A percentile compares a stretch with the other conserved stretches of the same genome.
phyloP scores from a whole-genome alignment of 2,113 vertebrate genomes.

The Sylvilagus bachmani region DNA sequence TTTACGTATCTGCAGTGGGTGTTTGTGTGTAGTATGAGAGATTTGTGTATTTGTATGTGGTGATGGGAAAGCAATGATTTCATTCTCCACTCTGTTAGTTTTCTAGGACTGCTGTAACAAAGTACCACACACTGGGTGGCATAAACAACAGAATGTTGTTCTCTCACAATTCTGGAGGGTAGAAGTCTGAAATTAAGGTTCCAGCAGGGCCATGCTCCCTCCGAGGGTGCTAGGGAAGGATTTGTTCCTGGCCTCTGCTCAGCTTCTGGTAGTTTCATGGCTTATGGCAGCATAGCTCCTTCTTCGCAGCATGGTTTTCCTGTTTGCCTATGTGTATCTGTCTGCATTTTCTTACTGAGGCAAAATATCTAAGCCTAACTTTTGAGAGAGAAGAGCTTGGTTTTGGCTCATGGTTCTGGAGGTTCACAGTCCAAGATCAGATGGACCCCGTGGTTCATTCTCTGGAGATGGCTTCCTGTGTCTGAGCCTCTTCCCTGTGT shows the following conservation, averaged over 20 bases:
- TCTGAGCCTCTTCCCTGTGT: too few relatives aligned
- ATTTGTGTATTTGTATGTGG: neutral
- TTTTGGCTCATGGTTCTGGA: too few relatives aligned
- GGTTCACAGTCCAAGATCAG: too few relatives aligned
- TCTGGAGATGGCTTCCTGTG: too few relatives aligned
- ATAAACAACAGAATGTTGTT: neutral
- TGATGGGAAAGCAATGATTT: neutral
- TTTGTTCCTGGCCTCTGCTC: neutral
- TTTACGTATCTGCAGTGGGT: neutral
- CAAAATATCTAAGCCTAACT: too few relatives aligned
- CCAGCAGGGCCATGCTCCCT: neutral
- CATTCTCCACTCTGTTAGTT: neutral
- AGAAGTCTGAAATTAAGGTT: neutral
- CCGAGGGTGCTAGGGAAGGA: neutral
- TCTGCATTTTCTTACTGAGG: too few relatives aligned
- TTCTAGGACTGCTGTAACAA: neutral
- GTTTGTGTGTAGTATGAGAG: neutral
- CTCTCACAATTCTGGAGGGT: neutral
- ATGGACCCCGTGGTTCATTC: too few relatives aligned
- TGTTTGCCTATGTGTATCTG: too few relatives aligned
- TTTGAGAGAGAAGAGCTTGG: too few relatives aligned
- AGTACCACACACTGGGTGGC: neutral
- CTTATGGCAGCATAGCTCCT: accelerated
- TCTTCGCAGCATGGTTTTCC: neutral
- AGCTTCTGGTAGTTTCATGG: neutral